These are phyloP conservation scores for Xiphorhynchus elegans DNA, from an alignment of 2,113 vertebrate species.

Conservation along the genomic window DNA sequence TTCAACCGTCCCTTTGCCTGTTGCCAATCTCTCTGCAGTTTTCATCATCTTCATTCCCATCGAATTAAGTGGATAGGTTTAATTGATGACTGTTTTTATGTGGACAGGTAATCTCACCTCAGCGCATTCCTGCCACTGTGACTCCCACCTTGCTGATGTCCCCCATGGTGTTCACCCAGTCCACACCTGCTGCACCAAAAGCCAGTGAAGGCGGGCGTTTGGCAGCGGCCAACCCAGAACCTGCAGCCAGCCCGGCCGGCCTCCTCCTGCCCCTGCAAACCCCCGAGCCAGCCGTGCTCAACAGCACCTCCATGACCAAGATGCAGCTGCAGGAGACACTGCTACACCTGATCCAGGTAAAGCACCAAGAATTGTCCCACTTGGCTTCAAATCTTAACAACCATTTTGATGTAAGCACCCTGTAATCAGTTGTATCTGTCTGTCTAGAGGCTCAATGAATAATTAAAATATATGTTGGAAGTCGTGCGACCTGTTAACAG, in stretches of 20 bases:
- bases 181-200: constrained; percentile 37
- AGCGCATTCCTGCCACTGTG: constrained; percentile 76
- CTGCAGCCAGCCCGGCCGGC: neutral
- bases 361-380: rapidly evolving
- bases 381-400: neutral
- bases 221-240: constrained; percentile 13
- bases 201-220: constrained; percentile 1
- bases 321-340: constrained; percentile 88
- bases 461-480: rapidly evolving
- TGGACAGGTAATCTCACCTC: constrained; percentile 81
- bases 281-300: neutral
- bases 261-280: constrained; percentile 62
- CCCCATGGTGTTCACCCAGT: constrained; percentile 85
- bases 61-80: neutral
- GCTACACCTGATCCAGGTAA: constrained; percentile 88
- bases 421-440: rapidly evolving
- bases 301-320: constrained; percentile 73
- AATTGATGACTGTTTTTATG: neutral
- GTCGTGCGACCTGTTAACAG: neutral
- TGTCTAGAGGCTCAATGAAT: neutral
- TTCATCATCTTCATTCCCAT: rapidly evolving
- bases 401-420: rapidly evolving
- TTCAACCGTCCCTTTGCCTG: neutral
- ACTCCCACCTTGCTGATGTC: constrained; percentile 84
- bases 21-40: rapidly evolving